Base-by-base conservation (phyloP, 2,888 invertebrate genomes). In the Idaea aversata region DNA sequence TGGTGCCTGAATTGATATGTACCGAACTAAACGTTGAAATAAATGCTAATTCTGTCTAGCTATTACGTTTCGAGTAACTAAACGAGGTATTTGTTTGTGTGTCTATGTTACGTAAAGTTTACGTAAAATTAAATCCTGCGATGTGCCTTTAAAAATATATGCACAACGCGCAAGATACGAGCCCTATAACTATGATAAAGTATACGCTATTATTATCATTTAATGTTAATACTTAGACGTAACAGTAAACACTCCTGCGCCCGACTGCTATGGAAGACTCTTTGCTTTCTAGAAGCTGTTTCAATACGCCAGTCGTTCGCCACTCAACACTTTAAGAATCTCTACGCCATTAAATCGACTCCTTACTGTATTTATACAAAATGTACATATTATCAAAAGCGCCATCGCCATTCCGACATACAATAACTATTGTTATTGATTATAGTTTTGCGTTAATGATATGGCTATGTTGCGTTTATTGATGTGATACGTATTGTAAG, bases 1-100 rank as follows among this genome's bases (percentile, higher is more conserved):
- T 92, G 92, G 92, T 92, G 91, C 90, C 84, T 90, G 91, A 90
- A 86, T 91, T 93, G 92, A 93, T 92, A 92, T 93, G 92, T 93
- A 79, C 86, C 86, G 84, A 92, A 92, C 86, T 87, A 88, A 91
- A 91, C 80, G 87, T 25, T 88, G 86, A 92, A 91, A 88, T 83
- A 82, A 91, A 89, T 72, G 79, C 87, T 87, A 88, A 88, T 76
- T 84, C 84, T 84, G 86, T 85, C 89, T 90, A 89, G 81, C 90
- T 91, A 90, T 86, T 83, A 83, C 82, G 76, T 82, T 79, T 79
- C 83, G 86, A 86, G 82, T 89, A 91, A 92, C 86, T 88, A 90
- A 91, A 92, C 91, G 91, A 91, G 91, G 91, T 91, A 91, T 88
- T 88, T 88, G 85, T 86, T 86, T 59, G 88, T 89, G 88, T 91